Evolutionary conservation across 1,140 invertebrate species (phyloP), one percentile per base, ranked within the genome.

Genomic region (Plodia interpunctella): DNA sequence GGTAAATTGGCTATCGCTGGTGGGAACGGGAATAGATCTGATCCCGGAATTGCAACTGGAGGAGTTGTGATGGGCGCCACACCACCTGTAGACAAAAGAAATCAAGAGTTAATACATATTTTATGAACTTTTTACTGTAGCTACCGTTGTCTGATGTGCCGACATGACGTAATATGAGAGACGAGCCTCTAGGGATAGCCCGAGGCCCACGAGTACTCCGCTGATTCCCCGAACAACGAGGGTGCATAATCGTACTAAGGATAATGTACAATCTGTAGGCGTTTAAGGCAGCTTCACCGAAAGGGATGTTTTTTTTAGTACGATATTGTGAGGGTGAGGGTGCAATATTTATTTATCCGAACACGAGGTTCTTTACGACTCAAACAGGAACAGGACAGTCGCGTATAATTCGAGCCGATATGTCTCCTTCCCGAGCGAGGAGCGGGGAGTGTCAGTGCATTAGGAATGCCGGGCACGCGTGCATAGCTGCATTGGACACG

Each of bases 191-290:
- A 49, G 84, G 86, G 86, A 83, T 59, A 64, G 68, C 70, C 75
- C 58, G 64, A 60, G 75, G 80, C 78, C 60, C 80, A 70, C 74
- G 76, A 81, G 86, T 77, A 87, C 86, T 88, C 78, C 71, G 73
- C 60, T 74, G 76, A 87, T 83, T 87, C 81, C 78, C 86, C 73
- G 81, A 80, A 87, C 84, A 86, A 76, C 80, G 83, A 83, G 87
- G 87, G 86, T 89, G 87, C 84, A 89, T 89, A 89, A 89, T 89
- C 87, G 83, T 84, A 87, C 81, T 85, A 87, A 87, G 83, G 87
- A 89, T 87, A 89, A 89, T 89, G 84, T 89, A 89, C 84, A 89
- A 89, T 87, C 87, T 89, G 84, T 89, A 89, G 87, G 83, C 87
- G 84, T 89, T 89, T 89, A 89, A 87, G 84, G 80, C 84, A 78